Base-by-base conservation (phyloP, 2,888 invertebrate species). In the Polyommatus icarus region DNA sequence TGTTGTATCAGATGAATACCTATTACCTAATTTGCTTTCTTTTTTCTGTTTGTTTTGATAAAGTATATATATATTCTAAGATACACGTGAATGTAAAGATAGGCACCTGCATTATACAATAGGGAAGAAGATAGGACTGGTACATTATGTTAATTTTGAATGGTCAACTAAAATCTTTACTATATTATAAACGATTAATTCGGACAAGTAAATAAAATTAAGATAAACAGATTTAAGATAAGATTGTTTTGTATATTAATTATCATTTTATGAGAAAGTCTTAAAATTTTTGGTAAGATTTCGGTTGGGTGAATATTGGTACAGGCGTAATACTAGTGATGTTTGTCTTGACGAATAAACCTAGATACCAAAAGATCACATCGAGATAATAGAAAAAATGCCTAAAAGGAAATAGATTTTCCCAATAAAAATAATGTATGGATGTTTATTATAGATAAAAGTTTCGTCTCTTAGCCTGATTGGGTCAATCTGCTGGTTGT, bases 21-120 rank as follows among this genome's bases (percentile, higher is more conserved):
- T 75, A 75, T 75, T 50, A 50, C 75, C 75, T 75, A 75, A 75
- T 75, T 75, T 75, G 54, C 29, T 75, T 75, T 75, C 24, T 29
- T 40, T 46, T 73, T 73, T 24, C 20, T 46, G 73, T 73, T 20
- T 50, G 73, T 73, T 73, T 24, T 73, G 73, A 73, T 73, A 73
- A 12, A 12, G 12, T 40, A 73, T 46, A n/a, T 20, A n/a, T 20
- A 7, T 61, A 59, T 59, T 59, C 54, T 5, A 18, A 4, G 18
- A 59, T 20, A 59, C 20, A 57, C 7, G 6, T 57, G 57, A n/a
- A 5, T 57, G 18, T 57, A 7, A n/a, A 57, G 18, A 46, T 57
- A 57, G 2, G 7, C 18, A 20, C 59, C 59, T 59, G 59, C 20
- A 54, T 59, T 20, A 59, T 20, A 59, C 10, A 59, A 20, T 0